A percentile compares a stretch with the other conserved stretches of the same genome.
Evolutionary conservation across 2,113 vertebrate species (phyloP).

Genomic region (Indicator maculatus): DNA sequence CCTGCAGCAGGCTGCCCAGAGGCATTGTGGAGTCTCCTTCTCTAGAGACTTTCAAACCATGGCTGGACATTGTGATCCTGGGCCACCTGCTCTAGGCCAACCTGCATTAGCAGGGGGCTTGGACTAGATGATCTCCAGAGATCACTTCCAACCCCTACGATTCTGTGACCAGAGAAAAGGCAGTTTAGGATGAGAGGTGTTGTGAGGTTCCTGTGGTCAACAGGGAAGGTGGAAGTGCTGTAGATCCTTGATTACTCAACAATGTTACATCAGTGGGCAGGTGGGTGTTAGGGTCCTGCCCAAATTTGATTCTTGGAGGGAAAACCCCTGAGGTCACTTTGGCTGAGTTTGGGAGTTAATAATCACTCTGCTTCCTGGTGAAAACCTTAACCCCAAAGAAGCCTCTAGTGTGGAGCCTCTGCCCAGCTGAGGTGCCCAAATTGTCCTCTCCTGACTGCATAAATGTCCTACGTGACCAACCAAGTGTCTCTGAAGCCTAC

Average conservation of each 20-base stretch:
- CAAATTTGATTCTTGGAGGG: neutral
- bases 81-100: too few species aligned
- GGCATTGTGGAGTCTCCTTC: too few species aligned
- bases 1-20: too few species aligned
- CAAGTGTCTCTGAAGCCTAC: neutral
- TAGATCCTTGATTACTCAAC: neutral
- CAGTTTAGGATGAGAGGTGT: neutral
- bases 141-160: too few species aligned
- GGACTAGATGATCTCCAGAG: too few species aligned
- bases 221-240: neutral
- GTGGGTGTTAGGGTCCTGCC: neutral
- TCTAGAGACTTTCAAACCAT: too few species aligned
- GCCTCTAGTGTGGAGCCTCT: neutral
- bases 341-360: neutral
- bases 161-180: neutral
- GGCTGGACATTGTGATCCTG: too few species aligned
- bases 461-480: rapidly evolving
- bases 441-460: neutral
- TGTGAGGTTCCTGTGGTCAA: neutral
- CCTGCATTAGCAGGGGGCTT: too few species aligned
- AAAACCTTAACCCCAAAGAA: neutral
- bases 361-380: neutral
- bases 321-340: neutral
- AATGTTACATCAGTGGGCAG: neutral
- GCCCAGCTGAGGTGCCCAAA: neutral